Conservation (phyloP, 2,797 vertebrate species). For the Bucorvus abyssinicus region DNA sequence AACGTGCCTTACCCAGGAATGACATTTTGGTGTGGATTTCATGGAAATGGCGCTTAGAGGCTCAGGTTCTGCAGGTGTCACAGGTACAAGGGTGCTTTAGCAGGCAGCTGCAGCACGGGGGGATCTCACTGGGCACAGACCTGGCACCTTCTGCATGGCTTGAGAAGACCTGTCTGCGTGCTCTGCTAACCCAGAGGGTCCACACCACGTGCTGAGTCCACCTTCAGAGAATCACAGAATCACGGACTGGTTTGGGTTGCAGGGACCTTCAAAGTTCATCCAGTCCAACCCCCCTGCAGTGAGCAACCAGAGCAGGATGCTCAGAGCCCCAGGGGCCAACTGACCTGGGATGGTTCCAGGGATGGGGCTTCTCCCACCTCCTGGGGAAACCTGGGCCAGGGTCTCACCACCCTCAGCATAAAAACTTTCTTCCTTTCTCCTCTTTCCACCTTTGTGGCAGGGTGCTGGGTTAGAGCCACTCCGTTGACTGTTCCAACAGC, state of each 20-base stretch:
- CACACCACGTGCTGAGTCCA: not conserved
- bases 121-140: not conserved
- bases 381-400: too few species aligned
- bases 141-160: not conserved
- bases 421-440: too few species aligned
- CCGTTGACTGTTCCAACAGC: not conserved
- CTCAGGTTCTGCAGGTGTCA: fast-evolving
- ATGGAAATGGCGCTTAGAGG: not conserved
- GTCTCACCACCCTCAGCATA: too few species aligned
- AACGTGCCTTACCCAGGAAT: too few species aligned
- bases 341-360: too few species aligned
- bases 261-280: too few species aligned
- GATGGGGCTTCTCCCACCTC: too few species aligned
- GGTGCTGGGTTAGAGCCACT: not conserved
- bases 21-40: not conserved
- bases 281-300: too few species aligned
- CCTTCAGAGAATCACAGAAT: too few species aligned
- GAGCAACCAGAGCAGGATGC: too few species aligned
- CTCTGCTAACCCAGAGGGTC: not conserved
- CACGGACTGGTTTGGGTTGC: too few species aligned
- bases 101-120: not conserved
- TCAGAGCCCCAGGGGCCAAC: too few species aligned
- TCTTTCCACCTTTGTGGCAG: not conserved
- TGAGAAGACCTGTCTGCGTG: fast-evolving
- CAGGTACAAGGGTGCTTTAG: not conserved